Conservation (phyloP, 2,113 vertebrate genomes). For the Megaceryle maxima region DNA sequence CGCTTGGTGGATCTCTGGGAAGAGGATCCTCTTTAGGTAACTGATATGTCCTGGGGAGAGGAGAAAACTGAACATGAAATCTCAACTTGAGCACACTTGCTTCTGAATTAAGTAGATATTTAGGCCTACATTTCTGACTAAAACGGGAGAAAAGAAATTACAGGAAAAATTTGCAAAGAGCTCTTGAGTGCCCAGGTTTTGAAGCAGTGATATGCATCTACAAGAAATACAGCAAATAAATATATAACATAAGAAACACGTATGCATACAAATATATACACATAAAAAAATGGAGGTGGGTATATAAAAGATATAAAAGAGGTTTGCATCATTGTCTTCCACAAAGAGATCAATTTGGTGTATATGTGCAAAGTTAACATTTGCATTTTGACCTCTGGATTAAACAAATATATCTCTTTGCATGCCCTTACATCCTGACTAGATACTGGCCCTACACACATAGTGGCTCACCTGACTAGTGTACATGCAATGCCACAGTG, state of each 20-base stretch:
- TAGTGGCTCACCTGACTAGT: neutral
- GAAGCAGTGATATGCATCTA: neutral
- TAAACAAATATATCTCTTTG: neutral
- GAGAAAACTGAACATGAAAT: neutral
- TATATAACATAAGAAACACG: neutral
- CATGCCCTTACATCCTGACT: neutral
- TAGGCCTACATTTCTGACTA: neutral
- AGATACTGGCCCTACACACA: neutral
- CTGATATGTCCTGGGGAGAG: neutral
- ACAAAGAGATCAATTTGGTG: neutral
- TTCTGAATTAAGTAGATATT: neutral
- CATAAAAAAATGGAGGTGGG: neutral
- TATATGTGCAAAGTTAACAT: neutral
- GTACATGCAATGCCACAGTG: neutral
- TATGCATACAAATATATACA: neutral
- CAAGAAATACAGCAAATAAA: neutral
- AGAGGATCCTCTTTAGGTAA: conserved; percentile 96
- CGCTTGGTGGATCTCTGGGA: conserved; percentile 83
- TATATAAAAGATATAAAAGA: neutral
- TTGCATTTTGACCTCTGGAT: neutral
- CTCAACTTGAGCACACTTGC: neutral
- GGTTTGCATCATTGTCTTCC: neutral
- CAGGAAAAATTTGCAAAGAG: neutral
- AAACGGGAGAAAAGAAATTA: neutral
- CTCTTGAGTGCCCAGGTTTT: neutral